Evolutionary conservation across 2,113 vertebrate species (phyloP).

Genomic region (Crocuta crocuta): DNA sequence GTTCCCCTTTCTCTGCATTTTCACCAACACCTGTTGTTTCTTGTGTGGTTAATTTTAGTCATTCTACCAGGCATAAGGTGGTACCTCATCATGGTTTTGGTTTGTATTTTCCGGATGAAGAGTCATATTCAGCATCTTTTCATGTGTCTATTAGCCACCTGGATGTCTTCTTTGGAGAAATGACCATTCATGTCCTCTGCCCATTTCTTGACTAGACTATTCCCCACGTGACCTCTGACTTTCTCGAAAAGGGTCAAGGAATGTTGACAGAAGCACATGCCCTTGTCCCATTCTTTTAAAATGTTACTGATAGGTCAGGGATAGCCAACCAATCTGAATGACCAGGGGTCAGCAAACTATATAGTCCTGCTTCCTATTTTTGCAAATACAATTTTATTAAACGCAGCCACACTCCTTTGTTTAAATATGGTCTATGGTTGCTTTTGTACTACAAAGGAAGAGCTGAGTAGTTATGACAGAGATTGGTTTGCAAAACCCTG

Average conservation of each 20-base stretch:
- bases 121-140: no score
- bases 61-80: no score
- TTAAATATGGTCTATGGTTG: background rate
- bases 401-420: background rate
- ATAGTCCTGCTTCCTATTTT: background rate
- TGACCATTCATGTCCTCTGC: no score
- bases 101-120: no score
- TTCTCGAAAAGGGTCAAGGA: background rate
- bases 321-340: background rate
- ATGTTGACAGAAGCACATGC: background rate
- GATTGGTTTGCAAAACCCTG: background rate
- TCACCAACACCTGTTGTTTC: no score
- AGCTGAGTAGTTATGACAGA: background rate
- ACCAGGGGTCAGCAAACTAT: background rate
- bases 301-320: background rate
- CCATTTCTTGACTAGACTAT: no score
- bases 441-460: background rate
- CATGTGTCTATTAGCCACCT: no score
- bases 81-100: no score
- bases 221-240: background rate
- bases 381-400: background rate
- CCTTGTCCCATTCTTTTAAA: background rate
- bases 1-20: no score
- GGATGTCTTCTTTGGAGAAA: no score
- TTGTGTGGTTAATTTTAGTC: no score